Evolutionary conservation across 2,888 invertebrate species (phyloP).

Genomic region (Tromatobia lineatoria): DNA sequence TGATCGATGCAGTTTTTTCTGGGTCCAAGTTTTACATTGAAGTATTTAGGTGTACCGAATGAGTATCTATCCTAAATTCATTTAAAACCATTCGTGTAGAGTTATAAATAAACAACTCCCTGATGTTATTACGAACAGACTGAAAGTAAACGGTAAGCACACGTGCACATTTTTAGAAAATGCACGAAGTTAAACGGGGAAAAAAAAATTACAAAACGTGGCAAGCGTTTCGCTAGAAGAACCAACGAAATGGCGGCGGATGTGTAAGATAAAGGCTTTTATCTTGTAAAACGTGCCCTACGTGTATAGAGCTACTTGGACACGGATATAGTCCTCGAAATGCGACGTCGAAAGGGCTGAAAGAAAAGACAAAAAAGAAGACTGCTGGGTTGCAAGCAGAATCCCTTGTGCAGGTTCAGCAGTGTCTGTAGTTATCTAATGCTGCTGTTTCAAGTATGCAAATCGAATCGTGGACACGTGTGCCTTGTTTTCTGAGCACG

Average conservation of each 20-base stretch:
- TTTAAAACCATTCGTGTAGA: no score
- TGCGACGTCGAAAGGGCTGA: not conserved
- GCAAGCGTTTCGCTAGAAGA: not conserved
- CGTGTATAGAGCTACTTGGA: constrained; percentile 28
- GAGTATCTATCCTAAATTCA: no score
- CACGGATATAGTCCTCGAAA: not conserved
- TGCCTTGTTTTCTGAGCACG: constrained; percentile 37
- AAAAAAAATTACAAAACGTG: constrained; percentile 12
- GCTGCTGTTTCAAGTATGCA: constrained; percentile 37
- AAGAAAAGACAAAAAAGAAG: not conserved
- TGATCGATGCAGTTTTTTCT: no score
- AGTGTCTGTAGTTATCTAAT: constrained; percentile 34
- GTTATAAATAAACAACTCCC: no score
- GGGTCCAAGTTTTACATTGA: no score
- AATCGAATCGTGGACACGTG: constrained; percentile 45
- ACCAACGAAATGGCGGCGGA: not conserved
- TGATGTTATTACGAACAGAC: not conserved
- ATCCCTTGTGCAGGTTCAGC: constrained; percentile 22
- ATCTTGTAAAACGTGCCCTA: constrained; percentile 36
- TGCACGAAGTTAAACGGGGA: not conserved
- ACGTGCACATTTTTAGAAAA: not conserved
- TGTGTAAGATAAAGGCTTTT: not conserved
- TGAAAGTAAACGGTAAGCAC: not conserved
- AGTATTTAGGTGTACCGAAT: no score
- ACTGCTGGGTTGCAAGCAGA: not conserved